Base-by-base conservation (phyloP, 2,797 vertebrate species). In the Oreochromis grahami region DNA sequence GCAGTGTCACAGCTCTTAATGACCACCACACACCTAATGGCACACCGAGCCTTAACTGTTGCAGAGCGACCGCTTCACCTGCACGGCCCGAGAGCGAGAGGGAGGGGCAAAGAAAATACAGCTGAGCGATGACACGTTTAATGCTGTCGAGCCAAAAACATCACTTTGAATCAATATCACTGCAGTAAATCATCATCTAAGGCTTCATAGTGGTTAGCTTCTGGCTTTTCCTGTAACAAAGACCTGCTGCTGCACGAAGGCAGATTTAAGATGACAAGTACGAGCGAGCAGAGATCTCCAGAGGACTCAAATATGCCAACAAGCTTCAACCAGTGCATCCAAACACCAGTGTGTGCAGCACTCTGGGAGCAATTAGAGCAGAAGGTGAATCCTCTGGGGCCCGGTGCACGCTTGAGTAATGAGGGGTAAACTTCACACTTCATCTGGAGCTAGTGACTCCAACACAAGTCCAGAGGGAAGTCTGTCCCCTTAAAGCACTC, bases 41-140 rank as follows among this genome's bases (percentile, higher is more conserved):
- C 89, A 86, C 74, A 79, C 84, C 65, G 86, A 88, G 92, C 87
- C 88, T 85, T 80, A 76, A 78, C 85, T 10, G 95, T 96, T 96
- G 95, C 96, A 94, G 96, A 94, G 95, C 95, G 97, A 97, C 96
- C 87, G 72, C 83, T 93, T 93, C 92, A 97, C 96, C 94, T 96
- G 93, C 91, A 93, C 87, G 86, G 84, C 92, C 93, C 88, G 78
- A 87, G 77, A 55, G 76, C 41, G 29, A 19, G 51, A 50, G 51
- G 41, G 70, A 50, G 52, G 21, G 43, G 82, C n/a, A 7, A 5
- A 38, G 36, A 32, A 32, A 41, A 65, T 15, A 53, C 51, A 81
- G 76, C 17, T 8, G 12, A 80, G 72, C 50, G 41, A 80, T 84
- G 82, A 81, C 15, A 74, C 58, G 45, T 34, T 77, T 6, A 79